A percentile compares a stretch with the other conserved stretches of the same genome.
phyloP scores from a whole-genome alignment of 2,797 vertebrate genomes.

The Columba guinea region DNA sequence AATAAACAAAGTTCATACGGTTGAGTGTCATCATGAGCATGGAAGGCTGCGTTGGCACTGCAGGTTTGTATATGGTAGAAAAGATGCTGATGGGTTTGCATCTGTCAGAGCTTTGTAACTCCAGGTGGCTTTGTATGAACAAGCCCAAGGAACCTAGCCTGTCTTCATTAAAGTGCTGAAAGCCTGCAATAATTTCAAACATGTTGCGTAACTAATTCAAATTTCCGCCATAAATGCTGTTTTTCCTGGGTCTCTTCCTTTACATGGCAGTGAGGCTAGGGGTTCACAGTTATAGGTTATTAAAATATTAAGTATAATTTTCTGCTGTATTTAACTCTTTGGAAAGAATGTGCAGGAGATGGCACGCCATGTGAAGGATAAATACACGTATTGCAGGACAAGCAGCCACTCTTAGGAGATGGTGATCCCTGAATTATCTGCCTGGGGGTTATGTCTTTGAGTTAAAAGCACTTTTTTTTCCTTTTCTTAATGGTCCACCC shows the following conservation, averaged over 20 bases:
- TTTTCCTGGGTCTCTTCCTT: not conserved
- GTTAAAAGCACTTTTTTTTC: not conserved
- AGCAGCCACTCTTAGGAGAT: conserved; percentile 39
- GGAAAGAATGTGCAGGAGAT: conserved; percentile 8
- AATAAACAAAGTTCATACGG: not conserved
- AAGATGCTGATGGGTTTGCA: not conserved
- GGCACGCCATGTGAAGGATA: not conserved
- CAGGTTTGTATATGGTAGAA: not conserved
- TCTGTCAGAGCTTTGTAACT: not conserved
- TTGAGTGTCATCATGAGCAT: not conserved
- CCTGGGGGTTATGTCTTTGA: conserved; percentile 14
- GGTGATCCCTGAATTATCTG: conserved; percentile 29
- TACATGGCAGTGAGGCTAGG: not conserved
- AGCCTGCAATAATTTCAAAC: not conserved
- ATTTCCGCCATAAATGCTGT: not conserved
- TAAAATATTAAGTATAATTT: conserved; percentile 61
- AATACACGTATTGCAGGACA: not conserved
- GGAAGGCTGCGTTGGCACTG: not conserved
- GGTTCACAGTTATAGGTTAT: conserved; percentile 11
- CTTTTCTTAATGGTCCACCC: not conserved
- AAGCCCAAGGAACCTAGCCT: not conserved
- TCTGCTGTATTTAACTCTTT: conserved; percentile 34
- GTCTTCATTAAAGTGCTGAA: not conserved
- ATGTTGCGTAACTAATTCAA: not conserved
- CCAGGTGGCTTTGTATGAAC: not conserved